Evolutionary conservation across 2,797 vertebrate genomes (phyloP).

Genomic region (Gymnothorax reevesii): DNA sequence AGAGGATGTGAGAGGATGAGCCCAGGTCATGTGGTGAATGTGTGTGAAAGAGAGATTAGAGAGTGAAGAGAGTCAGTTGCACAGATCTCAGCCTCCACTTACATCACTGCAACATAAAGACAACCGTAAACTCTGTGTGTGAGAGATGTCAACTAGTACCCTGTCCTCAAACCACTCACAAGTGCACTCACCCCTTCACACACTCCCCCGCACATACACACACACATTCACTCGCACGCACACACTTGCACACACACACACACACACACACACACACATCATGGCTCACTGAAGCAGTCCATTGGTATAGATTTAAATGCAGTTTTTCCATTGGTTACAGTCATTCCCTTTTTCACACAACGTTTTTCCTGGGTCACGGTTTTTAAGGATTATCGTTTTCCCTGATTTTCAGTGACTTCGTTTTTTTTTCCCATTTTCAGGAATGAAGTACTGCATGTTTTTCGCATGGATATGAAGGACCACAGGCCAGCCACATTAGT

Average conservation of each 20-base stretch:
- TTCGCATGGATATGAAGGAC: background rate
- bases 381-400: too few relatives aligned
- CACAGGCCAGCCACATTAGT: constrained; percentile 1
- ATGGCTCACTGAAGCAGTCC: too few relatives aligned
- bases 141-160: background rate
- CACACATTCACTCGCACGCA: too few relatives aligned
- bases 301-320: too few relatives aligned
- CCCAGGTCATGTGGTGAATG: background rate
- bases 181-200: background rate
- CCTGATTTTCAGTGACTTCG: constrained; percentile 13
- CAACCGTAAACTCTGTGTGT: background rate
- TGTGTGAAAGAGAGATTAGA: background rate
- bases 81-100: too few relatives aligned
- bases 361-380: too few relatives aligned
- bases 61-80: background rate
- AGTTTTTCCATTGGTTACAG: too few relatives aligned
- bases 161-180: background rate
- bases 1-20: background rate
- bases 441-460: background rate
- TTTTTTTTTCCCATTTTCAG: background rate
- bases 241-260: background rate
- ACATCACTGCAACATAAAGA: background rate
- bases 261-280: background rate
- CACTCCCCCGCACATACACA: too few relatives aligned
- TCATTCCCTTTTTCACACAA: too few relatives aligned